Conservation (phyloP, 2,113 vertebrate genomes). For the Sigmodon hispidus region DNA sequence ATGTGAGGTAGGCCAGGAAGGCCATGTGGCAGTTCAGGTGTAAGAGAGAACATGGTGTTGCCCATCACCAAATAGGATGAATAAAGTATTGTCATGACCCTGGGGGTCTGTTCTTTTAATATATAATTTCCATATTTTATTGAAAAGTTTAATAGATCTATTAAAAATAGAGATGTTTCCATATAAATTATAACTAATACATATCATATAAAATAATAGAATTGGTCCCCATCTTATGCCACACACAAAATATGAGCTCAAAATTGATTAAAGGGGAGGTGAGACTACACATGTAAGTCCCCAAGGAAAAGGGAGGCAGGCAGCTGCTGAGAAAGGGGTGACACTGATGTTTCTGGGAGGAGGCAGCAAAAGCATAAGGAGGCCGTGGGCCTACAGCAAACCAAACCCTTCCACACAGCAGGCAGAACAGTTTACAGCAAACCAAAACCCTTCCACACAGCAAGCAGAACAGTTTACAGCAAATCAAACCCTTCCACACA, state of each 20-base stretch:
- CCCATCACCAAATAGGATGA: no score
- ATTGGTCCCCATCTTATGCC: background rate
- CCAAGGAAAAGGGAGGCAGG: background rate
- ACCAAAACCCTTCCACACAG: background rate
- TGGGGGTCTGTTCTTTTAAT: no score
- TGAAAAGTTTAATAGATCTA: background rate
- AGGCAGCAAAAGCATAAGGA: background rate
- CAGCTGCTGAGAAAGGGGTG: background rate
- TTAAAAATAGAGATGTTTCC: background rate
- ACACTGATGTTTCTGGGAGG: background rate
- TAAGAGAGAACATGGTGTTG: no score
- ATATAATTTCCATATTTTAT: background rate
- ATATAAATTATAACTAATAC: background rate
- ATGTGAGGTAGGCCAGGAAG: background rate
- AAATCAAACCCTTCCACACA: background rate
- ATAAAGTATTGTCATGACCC: rapidly evolving
- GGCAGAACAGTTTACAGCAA: background rate
- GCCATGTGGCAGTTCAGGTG: background rate
- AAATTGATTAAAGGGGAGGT: background rate
- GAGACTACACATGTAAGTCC: background rate
- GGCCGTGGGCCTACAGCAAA: rapidly evolving
- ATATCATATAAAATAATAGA: background rate
- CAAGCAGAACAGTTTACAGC: background rate
- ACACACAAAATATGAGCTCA: background rate
- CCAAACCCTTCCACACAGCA: background rate